These are phyloP conservation scores for Lasaia peninsularis DNA, from an alignment of 1,140 invertebrate species.

Conservation along the genomic window DNA sequence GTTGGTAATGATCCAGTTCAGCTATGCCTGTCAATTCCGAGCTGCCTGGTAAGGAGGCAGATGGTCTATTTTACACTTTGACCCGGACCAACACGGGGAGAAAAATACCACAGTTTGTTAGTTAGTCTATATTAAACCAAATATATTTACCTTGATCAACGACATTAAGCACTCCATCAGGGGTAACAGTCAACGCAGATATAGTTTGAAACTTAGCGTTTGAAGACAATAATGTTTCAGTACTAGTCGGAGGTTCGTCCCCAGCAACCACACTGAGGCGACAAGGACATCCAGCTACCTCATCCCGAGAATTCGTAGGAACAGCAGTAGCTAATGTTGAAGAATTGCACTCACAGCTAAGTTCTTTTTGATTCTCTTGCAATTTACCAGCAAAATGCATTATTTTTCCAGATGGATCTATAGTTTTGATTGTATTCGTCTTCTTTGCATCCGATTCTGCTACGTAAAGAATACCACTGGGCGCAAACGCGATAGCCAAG, in stretches of 20 bases:
- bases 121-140: neutral
- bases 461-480: slow-evolving; percentile 94
- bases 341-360: slow-evolving; percentile 79
- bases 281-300: slow-evolving; percentile 78
- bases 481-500: slow-evolving; percentile 91
- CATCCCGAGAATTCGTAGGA: slow-evolving; percentile 60
- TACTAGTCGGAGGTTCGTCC: slow-evolving; percentile 84
- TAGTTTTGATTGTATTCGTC: slow-evolving; percentile 91
- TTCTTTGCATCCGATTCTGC: slow-evolving; percentile 94
- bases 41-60: too few relatives aligned
- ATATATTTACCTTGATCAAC: slow-evolving; percentile 89
- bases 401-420: slow-evolving; percentile 90
- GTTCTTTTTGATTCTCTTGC: slow-evolving; percentile 78
- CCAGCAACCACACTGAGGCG: slow-evolving; percentile 67
- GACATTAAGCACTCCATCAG: slow-evolving; percentile 95
- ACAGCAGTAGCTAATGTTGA: slow-evolving; percentile 77
- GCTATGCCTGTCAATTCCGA: too few relatives aligned
- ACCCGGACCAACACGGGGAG: too few relatives aligned
- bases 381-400: slow-evolving; percentile 88
- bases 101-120: too few relatives aligned
- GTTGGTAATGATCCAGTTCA: too few relatives aligned
- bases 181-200: slow-evolving; percentile 94
- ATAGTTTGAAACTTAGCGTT: slow-evolving; percentile 94
- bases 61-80: too few relatives aligned
- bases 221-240: slow-evolving; percentile 91